Percentiles rank a stretch among this genome's conserved stretches.
phyloP scores from a whole-genome alignment of 2,888 invertebrate genomes.

The Neoitamus cyanurus region DNA sequence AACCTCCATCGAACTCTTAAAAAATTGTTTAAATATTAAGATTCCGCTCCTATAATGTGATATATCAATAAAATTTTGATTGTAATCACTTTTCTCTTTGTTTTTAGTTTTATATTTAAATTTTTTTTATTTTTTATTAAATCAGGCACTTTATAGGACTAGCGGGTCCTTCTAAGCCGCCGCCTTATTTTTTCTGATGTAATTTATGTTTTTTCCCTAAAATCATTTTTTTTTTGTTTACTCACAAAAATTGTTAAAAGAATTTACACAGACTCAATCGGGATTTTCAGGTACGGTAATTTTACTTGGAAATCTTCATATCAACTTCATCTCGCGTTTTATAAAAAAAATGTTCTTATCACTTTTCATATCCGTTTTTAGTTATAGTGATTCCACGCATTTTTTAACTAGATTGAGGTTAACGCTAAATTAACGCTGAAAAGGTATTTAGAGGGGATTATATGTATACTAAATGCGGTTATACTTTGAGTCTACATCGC shows the following conservation, averaged over 20 bases:
- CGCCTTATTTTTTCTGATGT: constrained; percentile 28
- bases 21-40: background rate
- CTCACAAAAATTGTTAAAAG: background rate
- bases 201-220: constrained; percentile 11
- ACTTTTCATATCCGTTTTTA: background rate
- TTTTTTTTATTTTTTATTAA: constrained; percentile 13
- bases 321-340: background rate
- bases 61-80: constrained; percentile 37
- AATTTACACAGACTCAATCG: constrained; percentile 15
- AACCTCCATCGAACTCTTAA: constrained; percentile 14
- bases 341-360: background rate
- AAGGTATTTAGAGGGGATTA: background rate
- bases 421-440: background rate
- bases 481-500: background rate
- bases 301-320: background rate
- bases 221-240: constrained; percentile 5
- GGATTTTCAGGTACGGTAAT: constrained; percentile 29
- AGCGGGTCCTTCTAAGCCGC: constrained; percentile 44
- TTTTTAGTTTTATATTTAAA: background rate
- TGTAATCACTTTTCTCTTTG: constrained; percentile 29
- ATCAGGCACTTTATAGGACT: constrained; percentile 44
- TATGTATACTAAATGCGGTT: background rate
- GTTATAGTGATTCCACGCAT: background rate
- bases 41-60: constrained; percentile 38
- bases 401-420: background rate